Evolutionary conservation across 2,888 invertebrate genomes (phyloP).

Genomic region (Drosophila macrospina): DNA sequence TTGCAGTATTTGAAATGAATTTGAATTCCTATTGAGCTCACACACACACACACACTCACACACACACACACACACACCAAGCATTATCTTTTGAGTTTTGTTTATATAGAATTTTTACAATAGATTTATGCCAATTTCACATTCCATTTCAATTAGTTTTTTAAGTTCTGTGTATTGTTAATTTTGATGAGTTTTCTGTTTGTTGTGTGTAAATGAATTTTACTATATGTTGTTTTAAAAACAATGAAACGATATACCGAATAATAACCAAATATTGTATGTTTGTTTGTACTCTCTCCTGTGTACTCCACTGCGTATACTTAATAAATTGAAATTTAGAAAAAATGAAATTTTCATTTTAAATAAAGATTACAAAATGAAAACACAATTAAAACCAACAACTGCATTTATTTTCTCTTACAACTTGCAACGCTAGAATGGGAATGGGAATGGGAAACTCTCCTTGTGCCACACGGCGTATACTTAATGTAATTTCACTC

Average conservation of each 20-base stretch:
- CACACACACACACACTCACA: constrained; percentile 10
- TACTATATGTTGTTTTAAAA: constrained; percentile 53
- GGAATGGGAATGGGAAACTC: neutral
- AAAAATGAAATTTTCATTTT: constrained; percentile 56
- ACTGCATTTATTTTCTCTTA: constrained; percentile 6
- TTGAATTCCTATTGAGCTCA: constrained; percentile 12
- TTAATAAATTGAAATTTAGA: constrained; percentile 48
- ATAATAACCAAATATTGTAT: constrained; percentile 68
- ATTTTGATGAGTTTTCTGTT: constrained; percentile 38
- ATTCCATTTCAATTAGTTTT: constrained; percentile 39
- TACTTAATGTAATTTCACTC: constrained; percentile 63
- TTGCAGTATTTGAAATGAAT: constrained; percentile 14
- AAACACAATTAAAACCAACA: constrained; percentile 26
- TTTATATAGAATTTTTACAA: constrained; percentile 7
- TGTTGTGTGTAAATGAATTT: constrained; percentile 55
- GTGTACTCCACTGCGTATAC: constrained; percentile 47
- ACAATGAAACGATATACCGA: constrained; percentile 14
- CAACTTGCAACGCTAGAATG: no score
- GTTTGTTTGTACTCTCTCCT: constrained; percentile 54
- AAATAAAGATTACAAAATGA: constrained; percentile 54
- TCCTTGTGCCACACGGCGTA: constrained; percentile 42
- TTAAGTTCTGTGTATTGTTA: constrained; percentile 41
- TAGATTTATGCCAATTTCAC: constrained; percentile 34
- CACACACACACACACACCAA: constrained; percentile 1
- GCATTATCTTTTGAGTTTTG: constrained; percentile 26